These are phyloP conservation scores for Acleris holmiana DNA, from an alignment of 2,888 invertebrate species.

Conservation along the genomic window DNA sequence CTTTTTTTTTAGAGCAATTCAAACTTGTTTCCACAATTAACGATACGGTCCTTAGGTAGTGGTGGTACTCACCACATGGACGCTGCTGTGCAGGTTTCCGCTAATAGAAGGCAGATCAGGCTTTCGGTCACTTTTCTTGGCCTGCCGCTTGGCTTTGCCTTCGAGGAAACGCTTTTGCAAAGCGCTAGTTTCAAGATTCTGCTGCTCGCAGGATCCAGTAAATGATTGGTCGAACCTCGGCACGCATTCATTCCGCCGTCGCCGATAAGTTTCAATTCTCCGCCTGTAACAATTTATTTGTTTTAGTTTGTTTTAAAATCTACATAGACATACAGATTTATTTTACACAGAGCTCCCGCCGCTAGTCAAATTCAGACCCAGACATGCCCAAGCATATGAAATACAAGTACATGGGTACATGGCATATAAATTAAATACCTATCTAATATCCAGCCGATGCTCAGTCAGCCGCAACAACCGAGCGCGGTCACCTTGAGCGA, in stretches of 20 bases:
- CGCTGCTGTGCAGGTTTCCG: slow-evolving; percentile 87
- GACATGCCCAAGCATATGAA: neutral
- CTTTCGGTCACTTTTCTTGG: slow-evolving; percentile 90
- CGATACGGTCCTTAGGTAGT: no score
- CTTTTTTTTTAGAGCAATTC: no score
- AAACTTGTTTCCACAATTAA: no score
- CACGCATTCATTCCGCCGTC: slow-evolving; percentile 93
- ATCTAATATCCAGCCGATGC: slow-evolving; percentile 62
- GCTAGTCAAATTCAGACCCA: no score
- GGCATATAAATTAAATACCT: slow-evolving; percentile 32
- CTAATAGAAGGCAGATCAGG: slow-evolving; percentile 77
- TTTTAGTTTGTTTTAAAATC: no score
- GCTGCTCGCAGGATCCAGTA: slow-evolving; percentile 94
- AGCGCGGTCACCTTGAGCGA: slow-evolving; percentile 80
- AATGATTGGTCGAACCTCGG: slow-evolving; percentile 95
- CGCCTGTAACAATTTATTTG: slow-evolving; percentile 87
- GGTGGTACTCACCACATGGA: slow-evolving; percentile 86
- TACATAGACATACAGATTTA: no score
- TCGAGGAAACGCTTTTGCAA: slow-evolving; percentile 96
- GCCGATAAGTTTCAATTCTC: slow-evolving; percentile 94
- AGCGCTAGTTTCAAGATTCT: slow-evolving; percentile 94
- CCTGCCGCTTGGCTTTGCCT: slow-evolving; percentile 94
- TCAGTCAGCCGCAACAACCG: slow-evolving; percentile 78
- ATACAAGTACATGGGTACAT: slow-evolving; percentile 11
- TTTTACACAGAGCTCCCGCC: no score